These are phyloP conservation scores for Rallus limicola DNA, from an alignment of 2,113 vertebrate genomes.

Conservation along the genomic window DNA sequence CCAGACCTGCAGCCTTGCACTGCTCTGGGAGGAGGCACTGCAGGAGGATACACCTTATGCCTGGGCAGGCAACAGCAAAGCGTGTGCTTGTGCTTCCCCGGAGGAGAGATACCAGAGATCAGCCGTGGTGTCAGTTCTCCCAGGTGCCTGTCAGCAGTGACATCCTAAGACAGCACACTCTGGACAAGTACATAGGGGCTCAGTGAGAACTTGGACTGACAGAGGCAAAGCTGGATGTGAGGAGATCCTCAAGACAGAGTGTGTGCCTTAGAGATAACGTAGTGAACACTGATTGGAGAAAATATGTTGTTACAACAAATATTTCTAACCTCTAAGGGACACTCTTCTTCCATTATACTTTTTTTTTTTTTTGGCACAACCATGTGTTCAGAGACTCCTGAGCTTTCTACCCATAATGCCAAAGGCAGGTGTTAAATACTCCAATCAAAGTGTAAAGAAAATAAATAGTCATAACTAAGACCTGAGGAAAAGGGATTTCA, in stretches of 20 bases:
- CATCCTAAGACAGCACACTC: neutral
- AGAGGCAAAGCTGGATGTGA: neutral
- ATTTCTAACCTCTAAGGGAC: conserved; percentile 52
- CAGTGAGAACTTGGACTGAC: neutral
- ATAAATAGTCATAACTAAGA: conserved; percentile 48
- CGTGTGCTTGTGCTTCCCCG: neutral
- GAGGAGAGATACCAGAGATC: fast-evolving
- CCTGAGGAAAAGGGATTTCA: neutral
- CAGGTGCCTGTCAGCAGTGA: fast-evolving
- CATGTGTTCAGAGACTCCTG: conserved; percentile 45
- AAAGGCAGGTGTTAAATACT: conserved; percentile 61
- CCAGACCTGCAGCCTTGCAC: neutral
- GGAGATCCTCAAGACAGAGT: neutral
- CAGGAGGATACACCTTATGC: neutral
- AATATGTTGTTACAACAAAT: conserved; percentile 2
- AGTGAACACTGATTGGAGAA: conserved; percentile 57
- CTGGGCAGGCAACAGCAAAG: neutral
- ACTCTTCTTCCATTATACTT: neutral
- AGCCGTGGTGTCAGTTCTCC: neutral
- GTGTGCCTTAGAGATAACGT: conserved; percentile 66
- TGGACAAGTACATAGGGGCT: fast-evolving
- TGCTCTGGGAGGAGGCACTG: neutral
- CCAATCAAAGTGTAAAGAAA: conserved; percentile 41
- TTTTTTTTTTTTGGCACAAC: neutral
- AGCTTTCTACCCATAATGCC: conserved; percentile 54